A percentile compares a stretch with the other conserved stretches of the same genome.
Conservation (phyloP, 2,113 vertebrate species). For the Zingel zingel region DNA sequence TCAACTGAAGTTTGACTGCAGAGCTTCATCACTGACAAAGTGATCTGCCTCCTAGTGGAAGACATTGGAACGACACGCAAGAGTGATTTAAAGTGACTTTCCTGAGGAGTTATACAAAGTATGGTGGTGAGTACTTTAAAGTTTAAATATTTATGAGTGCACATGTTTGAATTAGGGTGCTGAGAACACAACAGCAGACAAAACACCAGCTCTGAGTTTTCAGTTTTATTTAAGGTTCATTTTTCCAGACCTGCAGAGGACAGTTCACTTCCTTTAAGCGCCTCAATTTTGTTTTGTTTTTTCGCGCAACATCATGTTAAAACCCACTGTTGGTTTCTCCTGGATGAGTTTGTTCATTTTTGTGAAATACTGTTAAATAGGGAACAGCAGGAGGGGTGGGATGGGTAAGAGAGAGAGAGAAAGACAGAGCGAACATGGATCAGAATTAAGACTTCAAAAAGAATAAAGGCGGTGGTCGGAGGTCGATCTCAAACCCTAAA, state of each 20-base stretch:
- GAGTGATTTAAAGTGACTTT: conserved; percentile 15
- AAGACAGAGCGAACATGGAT: conserved; percentile 82
- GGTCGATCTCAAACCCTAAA: conserved; percentile 59
- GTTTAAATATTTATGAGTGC: conserved; percentile 17
- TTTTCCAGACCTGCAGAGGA: conserved; percentile 98
- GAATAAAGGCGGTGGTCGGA: conserved; percentile 63
- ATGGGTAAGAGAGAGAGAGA: conserved; percentile 40
- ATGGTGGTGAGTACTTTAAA: not conserved
- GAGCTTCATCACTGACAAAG: conserved; percentile 54
- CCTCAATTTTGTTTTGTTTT: conserved; percentile 81
- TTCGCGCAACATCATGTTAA: conserved; percentile 81
- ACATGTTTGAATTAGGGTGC: conserved; percentile 14
- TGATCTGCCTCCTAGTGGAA: conserved; percentile 68
- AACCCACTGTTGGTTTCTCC: conserved; percentile 82
- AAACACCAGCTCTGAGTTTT: conserved; percentile 90
- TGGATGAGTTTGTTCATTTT: conserved; percentile 88
- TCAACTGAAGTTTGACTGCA: conserved; percentile 66
- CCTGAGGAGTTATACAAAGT: not conserved
- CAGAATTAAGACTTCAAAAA: conserved; percentile 87
- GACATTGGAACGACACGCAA: not conserved
- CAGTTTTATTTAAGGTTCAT: conserved; percentile 99
- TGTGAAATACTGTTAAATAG: conserved; percentile 92
- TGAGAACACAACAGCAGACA: conserved; percentile 67
- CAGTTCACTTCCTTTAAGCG: conserved; percentile 93
- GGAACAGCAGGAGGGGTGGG: conserved; percentile 85